Base-by-base conservation (phyloP, 2,888 invertebrate genomes). In the Hymenopus coronatus region DNA sequence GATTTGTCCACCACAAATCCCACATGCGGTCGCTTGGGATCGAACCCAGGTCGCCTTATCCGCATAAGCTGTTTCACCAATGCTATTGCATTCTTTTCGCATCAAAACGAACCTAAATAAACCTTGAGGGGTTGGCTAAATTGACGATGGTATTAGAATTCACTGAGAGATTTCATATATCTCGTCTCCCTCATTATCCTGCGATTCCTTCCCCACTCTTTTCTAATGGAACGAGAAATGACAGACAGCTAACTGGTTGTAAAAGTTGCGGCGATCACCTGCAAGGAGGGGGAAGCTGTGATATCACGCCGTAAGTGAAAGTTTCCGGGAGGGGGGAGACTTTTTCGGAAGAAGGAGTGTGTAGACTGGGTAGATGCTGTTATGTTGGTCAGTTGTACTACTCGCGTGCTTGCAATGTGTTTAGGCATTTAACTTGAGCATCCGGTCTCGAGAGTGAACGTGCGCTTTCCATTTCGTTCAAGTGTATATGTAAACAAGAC, bases 251-350 rank as follows among this genome's bases (percentile, higher is more conserved):
- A 40, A 70, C 54, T 70, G 54, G 54, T 70, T 70, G 54, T 70
- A 70, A 70, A 70, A 70, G 54, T 70, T 70, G 54, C 54, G 54
- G 54, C 54, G 20, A 70, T 54, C 54, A 54, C 54, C 20, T 54
- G 54, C 6, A 20, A 20, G 46, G 54, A 70, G 54, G 54, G 54
- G 20, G 54, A 20, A 70, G 15, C 8, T 70, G 54, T 70, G 54
- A 70, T 70, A 70, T 70, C 54, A 70, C 54, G 54, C 54, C 4
- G 20, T 25, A 70, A 70, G 87, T 87, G 87, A 87, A 87, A 87
- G 87, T 87, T 87, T 87, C 87, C 87, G 87, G 87, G 87, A 40
- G 40, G 87, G 82, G 82, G 81, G 28, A n/a, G 81, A 4, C 9
- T 2, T 82, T 81, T 15, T 28, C 70, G 85, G 85, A n/a, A 70